Evolutionary conservation across 2,113 vertebrate genomes (phyloP).

Genomic region (Podarcis raffonei): DNA sequence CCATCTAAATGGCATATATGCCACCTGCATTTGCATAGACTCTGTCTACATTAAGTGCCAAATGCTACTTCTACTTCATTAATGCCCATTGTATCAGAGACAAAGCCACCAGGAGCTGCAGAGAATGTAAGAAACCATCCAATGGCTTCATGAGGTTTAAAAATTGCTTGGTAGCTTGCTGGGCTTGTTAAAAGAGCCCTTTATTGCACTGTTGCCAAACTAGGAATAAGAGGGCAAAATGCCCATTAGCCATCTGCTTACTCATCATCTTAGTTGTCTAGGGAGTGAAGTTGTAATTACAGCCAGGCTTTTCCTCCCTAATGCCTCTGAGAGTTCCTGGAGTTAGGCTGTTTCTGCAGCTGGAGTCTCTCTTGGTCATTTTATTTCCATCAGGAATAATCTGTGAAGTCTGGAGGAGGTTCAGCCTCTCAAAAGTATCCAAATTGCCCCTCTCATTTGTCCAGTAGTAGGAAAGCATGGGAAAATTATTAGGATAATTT

Average conservation of each 20-base stretch:
- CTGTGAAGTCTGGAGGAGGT: not conserved
- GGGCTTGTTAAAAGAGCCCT: not conserved
- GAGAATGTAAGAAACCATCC: not conserved
- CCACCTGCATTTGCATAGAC: not conserved
- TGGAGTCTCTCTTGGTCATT: not conserved
- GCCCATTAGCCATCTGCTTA: not conserved
- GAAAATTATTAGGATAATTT: not conserved
- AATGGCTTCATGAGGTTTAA: slow-evolving; percentile 23
- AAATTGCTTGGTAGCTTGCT: not conserved
- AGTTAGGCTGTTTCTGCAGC: too few relatives aligned
- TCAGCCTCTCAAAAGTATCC: not conserved
- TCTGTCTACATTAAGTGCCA: not conserved
- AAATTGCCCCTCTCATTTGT: not conserved
- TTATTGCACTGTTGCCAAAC: not conserved
- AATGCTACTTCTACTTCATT: not conserved
- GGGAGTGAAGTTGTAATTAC: not conserved
- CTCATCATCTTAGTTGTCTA: not conserved
- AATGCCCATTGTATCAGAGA: not conserved
- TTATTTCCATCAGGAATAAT: not conserved
- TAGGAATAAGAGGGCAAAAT: not conserved
- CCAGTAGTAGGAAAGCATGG: not conserved
- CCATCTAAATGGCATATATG: not conserved
- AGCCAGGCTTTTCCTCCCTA: not conserved
- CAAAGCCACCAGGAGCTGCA: not conserved
- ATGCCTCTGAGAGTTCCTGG: not conserved